phyloP scores from a whole-genome alignment of 2,797 vertebrate species.

The Epinephelus malabaricus region DNA sequence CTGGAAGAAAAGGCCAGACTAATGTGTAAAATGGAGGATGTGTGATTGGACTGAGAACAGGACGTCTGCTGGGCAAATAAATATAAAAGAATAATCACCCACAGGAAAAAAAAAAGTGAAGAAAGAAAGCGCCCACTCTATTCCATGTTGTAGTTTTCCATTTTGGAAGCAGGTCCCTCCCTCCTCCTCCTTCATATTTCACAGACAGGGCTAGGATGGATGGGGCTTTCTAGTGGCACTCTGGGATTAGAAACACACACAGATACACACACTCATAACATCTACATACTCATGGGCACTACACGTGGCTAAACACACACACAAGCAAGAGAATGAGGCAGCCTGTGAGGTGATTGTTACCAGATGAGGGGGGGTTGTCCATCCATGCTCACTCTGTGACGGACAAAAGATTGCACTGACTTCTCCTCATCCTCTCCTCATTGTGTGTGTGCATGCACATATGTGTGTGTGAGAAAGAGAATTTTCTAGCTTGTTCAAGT shows the following conservation, averaged over 20 bases:
- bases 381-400: constrained; percentile 71
- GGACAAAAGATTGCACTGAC: constrained; percentile 73
- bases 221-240: constrained; percentile 68
- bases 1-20: constrained; percentile 45
- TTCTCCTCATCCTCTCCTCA: constrained; percentile 54
- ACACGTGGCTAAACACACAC: constrained; percentile 40
- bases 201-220: constrained; percentile 67
- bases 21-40: constrained; percentile 68
- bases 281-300: constrained; percentile 34
- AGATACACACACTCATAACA: constrained; percentile 56
- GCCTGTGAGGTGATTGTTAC: constrained; percentile 82
- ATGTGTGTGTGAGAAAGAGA: constrained; percentile 27
- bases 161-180: constrained; percentile 40
- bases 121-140: constrained; percentile 40
- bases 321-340: constrained; percentile 53
- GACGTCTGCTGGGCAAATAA: constrained; percentile 72
- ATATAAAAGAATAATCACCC: constrained; percentile 74
- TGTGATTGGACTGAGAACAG: constrained; percentile 62
- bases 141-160: constrained; percentile 56
- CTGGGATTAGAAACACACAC: constrained; percentile 65
- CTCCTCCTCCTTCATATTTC: constrained; percentile 65
- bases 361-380: constrained; percentile 78
- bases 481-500: constrained; percentile 60
- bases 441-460: constrained; percentile 25
- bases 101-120: constrained; percentile 22